Evolutionary conservation across 2,113 vertebrate genomes (phyloP), one percentile per base, ranked within the genome.

Genomic region (Oryzias woworae): DNA sequence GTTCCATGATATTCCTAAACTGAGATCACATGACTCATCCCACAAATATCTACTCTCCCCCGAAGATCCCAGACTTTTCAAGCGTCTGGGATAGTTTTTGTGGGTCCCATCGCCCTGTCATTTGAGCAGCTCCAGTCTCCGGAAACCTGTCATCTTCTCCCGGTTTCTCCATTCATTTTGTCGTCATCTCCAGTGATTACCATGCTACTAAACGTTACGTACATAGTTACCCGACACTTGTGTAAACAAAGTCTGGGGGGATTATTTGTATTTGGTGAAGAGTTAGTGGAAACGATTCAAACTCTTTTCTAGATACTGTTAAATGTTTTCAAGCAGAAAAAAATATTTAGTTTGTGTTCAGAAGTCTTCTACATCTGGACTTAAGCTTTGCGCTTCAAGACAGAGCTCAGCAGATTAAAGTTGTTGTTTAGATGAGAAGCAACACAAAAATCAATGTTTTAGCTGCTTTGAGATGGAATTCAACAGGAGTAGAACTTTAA

Each of bases 71-170:
- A 67, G 62, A 53, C 58, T 49, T 26, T 31, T 60, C 13, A 41
- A 69, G 66, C 60, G 73, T 73, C 72, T 72, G 70, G 50, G 59
- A 45, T 55, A 53, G 69, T 57, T 56, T 76, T 73, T 73, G 71
- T 46, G 31, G 44, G 58, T 68, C 67, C 41, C 53, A 62, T 73
- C 63, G 73, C 69, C 75, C 77, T 80, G 58, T 82, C 64, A 87
- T 87, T 82, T 77, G 54, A 79, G 49, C 62, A 18, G 41, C 22
- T 63, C 50, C 58, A 53, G 26, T 54, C 69, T 61, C 16, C 16
- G 66, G 53, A 76, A 80, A 58, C 65, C 71, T 75, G 72, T 78
- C 66, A 78, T 82, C 75, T 78, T 78, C 68, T 53, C 65, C 65
- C 22, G 2, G 55, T 58, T 49, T 51, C 66, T 65, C 23, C 56